Evolutionary conservation across 2,888 invertebrate genomes (phyloP).

Genomic region (Steinernema scapterisci): DNA sequence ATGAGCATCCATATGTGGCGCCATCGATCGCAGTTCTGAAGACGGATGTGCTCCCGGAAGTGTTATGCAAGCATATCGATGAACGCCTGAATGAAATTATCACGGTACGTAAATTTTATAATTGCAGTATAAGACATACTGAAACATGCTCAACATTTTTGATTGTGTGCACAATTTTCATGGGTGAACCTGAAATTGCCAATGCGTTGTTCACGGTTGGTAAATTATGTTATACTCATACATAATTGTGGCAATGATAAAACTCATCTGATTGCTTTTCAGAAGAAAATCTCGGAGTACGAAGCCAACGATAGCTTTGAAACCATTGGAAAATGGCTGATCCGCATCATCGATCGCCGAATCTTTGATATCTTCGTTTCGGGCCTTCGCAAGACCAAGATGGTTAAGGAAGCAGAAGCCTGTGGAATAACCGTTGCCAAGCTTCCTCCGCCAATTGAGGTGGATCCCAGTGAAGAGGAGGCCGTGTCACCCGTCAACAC

Average conservation of each 20-base stretch:
- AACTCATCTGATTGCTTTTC: not conserved
- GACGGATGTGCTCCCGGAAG: not conserved
- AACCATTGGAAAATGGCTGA: not conserved
- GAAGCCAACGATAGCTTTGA: not conserved
- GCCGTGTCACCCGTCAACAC: not conserved
- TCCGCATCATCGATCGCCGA: not conserved
- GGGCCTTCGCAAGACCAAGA: not conserved
- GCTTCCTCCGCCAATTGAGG: not conserved
- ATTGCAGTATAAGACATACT: no score
- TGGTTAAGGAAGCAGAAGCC: constrained; percentile 6
- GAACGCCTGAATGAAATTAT: not conserved
- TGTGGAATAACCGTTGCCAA: not conserved
- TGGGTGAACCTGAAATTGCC: no score
- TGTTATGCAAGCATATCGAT: constrained; percentile 4
- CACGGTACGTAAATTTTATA: not conserved
- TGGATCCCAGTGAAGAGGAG: not conserved
- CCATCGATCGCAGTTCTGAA: not conserved
- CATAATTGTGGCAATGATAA: no score
- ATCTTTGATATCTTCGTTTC: constrained; percentile 2
- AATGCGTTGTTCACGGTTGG: no score
- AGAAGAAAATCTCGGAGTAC: not conserved
- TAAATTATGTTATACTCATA: no score
- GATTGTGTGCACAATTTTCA: no score
- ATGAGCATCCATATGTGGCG: constrained; percentile 11
- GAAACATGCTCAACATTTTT: no score